Conservation (phyloP, 2,888 invertebrate species). For the Bembecia ichneumoniformis region DNA sequence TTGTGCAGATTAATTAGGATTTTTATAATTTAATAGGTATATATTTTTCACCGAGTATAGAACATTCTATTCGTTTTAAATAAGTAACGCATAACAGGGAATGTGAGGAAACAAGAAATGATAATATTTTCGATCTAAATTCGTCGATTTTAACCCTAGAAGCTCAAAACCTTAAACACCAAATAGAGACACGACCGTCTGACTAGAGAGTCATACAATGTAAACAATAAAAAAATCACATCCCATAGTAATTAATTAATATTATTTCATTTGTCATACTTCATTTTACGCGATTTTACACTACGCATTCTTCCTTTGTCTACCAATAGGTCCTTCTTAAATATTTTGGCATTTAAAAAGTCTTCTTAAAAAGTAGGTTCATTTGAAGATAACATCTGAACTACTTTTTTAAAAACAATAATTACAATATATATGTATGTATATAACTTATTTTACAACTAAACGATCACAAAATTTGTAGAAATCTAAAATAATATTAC, state of each 20-base stretch:
- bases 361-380: slow-evolving; percentile 20
- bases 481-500: slow-evolving; percentile 37
- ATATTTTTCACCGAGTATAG: no score
- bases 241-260: background rate
- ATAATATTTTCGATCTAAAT: slow-evolving; percentile 21
- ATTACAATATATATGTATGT: slow-evolving; percentile 16
- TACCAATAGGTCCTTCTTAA: slow-evolving; percentile 27
- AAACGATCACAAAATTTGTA: slow-evolving; percentile 19
- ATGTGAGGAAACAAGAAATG: background rate
- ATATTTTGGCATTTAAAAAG: slow-evolving; percentile 23
- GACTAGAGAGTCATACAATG: slow-evolving; percentile 26
- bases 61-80: no score
- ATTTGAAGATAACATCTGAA: slow-evolving; percentile 12
- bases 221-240: slow-evolving; percentile 8
- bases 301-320: slow-evolving; percentile 11
- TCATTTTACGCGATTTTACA: slow-evolving; percentile 5
- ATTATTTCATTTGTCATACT: no score
- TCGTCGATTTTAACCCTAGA: slow-evolving; percentile 52
- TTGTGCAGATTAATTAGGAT: no score
- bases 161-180: slow-evolving; percentile 56
- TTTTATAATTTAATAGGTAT: no score
- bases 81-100: background rate
- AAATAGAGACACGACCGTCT: slow-evolving; percentile 23
- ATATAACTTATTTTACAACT: slow-evolving; percentile 13
- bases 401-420: slow-evolving; percentile 50